Evolutionary conservation across 2,888 invertebrate species (phyloP).

Genomic region (Heterodera filipjevi): DNA sequence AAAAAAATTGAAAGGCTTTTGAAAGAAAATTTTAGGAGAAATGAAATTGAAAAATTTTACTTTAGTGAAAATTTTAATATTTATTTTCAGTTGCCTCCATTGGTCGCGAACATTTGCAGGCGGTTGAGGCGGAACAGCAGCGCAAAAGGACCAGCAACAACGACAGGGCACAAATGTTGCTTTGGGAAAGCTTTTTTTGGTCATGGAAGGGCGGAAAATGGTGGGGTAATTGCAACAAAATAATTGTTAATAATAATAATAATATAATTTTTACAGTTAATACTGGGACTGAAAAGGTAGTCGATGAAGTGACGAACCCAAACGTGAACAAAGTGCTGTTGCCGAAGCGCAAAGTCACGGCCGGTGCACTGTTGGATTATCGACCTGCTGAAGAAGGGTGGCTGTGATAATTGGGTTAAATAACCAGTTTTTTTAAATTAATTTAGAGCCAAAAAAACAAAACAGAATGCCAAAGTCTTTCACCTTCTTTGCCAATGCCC

Average conservation of each 20-base stretch:
- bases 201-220: neutral
- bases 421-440: neutral
- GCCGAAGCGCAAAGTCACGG: slow-evolving; percentile 2
- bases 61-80: neutral
- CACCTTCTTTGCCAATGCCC: neutral
- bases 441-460: neutral
- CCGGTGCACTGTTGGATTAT: neutral
- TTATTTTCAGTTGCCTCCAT: slow-evolving; percentile 29
- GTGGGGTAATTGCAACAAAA: neutral
- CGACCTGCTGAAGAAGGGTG: neutral
- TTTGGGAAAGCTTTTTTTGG: neutral
- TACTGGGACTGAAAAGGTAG: neutral
- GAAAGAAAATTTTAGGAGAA: too few relatives aligned
- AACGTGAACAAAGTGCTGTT: neutral
- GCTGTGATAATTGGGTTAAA: too few relatives aligned
- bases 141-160: neutral
- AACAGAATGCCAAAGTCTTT: neutral
- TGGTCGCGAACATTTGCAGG: slow-evolving; percentile 29
- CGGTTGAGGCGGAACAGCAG: slow-evolving; percentile 17
- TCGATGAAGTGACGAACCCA: neutral
- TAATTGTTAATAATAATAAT: neutral
- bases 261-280: neutral
- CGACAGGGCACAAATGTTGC: neutral
- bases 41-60: too few relatives aligned
- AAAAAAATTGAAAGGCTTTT: too few relatives aligned